Percentiles rank a stretch among this genome's conserved stretches.
Evolutionary conservation across 2,888 invertebrate species (phyloP).

Genomic region (Pasiphila rectangulata): DNA sequence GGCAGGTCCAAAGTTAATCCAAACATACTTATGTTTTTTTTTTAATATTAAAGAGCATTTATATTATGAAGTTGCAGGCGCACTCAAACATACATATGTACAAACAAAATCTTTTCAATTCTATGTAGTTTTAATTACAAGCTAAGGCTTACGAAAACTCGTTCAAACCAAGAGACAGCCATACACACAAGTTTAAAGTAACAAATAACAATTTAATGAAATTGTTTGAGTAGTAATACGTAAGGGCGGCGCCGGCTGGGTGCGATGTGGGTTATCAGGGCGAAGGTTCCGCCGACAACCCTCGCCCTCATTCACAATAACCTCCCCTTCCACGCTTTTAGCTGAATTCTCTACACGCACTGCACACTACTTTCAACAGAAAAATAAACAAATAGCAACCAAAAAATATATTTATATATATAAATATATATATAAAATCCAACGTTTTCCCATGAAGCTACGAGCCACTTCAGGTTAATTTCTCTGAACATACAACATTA

Average conservation of each 20-base stretch:
- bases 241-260: constrained; percentile 38
- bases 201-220: neutral
- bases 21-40: too few relatives aligned
- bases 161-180: neutral
- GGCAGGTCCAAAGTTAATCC: too few relatives aligned
- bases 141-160: neutral
- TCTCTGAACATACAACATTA: neutral
- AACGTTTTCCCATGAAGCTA: too few relatives aligned
- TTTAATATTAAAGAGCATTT: too few relatives aligned
- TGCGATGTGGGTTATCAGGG: constrained; percentile 66
- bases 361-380: constrained; percentile 40
- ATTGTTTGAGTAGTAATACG: neutral
- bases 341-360: constrained; percentile 46
- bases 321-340: constrained; percentile 37
- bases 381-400: too few relatives aligned
- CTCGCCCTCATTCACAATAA: constrained; percentile 42
- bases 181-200: neutral
- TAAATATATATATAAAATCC: too few relatives aligned
- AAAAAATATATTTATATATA: too few relatives aligned
- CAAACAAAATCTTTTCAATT: too few relatives aligned
- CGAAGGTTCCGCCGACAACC: constrained; percentile 56
- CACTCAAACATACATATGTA: too few relatives aligned
- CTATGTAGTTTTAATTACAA: too few relatives aligned
- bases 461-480: too few relatives aligned
- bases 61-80: too few relatives aligned